Conservation (phyloP, 53 echinoderm and acorn worm species). For the Crossaster papposus region DNA sequence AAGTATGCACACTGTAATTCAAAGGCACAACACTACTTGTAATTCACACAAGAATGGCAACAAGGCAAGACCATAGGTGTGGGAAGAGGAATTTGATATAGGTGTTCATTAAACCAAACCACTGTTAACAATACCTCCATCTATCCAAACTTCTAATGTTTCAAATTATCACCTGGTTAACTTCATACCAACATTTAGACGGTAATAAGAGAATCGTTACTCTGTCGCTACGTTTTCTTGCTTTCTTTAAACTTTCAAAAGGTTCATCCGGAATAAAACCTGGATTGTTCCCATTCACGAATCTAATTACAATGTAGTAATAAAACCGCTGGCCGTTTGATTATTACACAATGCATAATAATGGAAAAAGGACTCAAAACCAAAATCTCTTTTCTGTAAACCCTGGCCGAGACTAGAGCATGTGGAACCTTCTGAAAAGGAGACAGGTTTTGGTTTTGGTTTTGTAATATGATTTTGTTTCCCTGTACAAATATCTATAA, state of each 20-base stretch:
- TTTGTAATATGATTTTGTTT: background rate
- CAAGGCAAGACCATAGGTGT: no score
- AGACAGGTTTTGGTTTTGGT: background rate
- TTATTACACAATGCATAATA: background rate
- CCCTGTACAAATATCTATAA: no score
- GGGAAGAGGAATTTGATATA: background rate
- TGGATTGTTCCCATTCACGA: background rate
- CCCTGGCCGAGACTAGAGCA: no score
- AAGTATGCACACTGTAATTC: no score
- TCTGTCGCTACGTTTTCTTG: background rate
- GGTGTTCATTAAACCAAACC: background rate
- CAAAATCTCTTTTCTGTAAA: no score
- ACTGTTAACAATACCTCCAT: background rate
- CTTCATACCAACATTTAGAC: background rate
- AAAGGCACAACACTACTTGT: no score
- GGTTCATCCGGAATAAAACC: background rate
- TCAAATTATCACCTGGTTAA: background rate
- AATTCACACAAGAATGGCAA: no score
- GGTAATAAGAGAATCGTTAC: background rate
- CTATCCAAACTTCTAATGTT: background rate
- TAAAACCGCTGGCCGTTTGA: no score
- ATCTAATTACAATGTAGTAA: no score
- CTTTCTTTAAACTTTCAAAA: background rate
- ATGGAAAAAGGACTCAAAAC: background rate
- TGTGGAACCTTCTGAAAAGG: background rate